Evolutionary conservation across 2,888 invertebrate genomes (phyloP).

Genomic region (Mimachlamys varia): DNA sequence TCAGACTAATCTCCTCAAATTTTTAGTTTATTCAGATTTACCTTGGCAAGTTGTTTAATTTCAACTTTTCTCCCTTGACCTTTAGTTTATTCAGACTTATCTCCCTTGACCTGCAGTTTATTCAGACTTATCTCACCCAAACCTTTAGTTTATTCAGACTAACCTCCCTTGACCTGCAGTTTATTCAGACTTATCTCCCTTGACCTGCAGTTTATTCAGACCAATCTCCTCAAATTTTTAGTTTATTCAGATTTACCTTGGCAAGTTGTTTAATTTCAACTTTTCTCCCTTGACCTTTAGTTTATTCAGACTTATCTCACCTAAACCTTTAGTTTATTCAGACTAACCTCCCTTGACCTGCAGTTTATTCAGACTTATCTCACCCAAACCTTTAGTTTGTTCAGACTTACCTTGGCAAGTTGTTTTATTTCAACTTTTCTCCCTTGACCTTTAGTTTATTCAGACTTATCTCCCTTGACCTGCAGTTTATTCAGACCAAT

Average conservation of each 20-base stretch:
- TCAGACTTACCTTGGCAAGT: constrained; percentile 64
- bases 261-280: too few species aligned
- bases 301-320: not conserved
- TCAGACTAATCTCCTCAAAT: constrained; percentile 31
- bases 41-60: constrained; percentile 58
- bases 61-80: not conserved
- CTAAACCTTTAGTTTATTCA: not conserved
- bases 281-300: too few species aligned
- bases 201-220: not conserved
- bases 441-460: constrained; percentile 85
- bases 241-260: constrained; percentile 65
- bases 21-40: constrained; percentile 57
- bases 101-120: not conserved
- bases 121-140: not conserved
- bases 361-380: constrained; percentile 54
- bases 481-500: too few species aligned
- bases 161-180: not conserved
- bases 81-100: not conserved
- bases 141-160: not conserved
- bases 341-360: constrained; percentile 85
- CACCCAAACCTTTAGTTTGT: not conserved
- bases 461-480: constrained; percentile 32
- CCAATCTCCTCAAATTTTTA: too few species aligned
- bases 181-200: too few species aligned
- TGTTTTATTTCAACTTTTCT: too few species aligned